These are phyloP conservation scores for Ariolimax columbianus DNA, from an alignment of 2,888 invertebrate species.

Conservation along the genomic window DNA sequence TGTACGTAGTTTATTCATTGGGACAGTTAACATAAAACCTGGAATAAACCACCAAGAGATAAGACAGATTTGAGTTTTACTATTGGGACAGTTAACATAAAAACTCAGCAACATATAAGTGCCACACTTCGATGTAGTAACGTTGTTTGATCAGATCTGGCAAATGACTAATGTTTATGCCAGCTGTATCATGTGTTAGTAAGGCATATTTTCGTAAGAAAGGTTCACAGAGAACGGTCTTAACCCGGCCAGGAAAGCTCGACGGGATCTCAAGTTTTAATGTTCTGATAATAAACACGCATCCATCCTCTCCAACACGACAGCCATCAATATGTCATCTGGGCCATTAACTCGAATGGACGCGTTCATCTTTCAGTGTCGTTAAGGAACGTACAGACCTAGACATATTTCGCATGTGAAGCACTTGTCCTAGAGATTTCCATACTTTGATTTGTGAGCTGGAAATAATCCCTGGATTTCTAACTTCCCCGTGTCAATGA, in stretches of 20 bases:
- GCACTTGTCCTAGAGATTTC: not conserved
- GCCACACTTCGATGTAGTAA: not conserved
- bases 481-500: not conserved
- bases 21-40: no score
- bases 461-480: not conserved
- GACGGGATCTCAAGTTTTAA: not conserved
- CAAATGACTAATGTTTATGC: not conserved
- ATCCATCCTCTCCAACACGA: not conserved
- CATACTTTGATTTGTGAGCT: not conserved
- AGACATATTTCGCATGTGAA: conserved; percentile 4
- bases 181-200: not conserved
- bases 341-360: conserved; percentile 17
- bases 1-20: no score
- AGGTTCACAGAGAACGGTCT: not conserved
- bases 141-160: not conserved
- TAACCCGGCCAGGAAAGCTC: not conserved
- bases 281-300: not conserved
- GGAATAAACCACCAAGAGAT: no score
- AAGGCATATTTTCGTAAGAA: not conserved
- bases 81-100: no score
- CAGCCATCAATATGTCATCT: conserved; percentile 3
- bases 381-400: not conserved
- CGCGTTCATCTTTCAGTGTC: not conserved
- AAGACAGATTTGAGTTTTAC: no score
- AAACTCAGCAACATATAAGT: no score